Evolutionary conservation across 2,113 vertebrate species (phyloP).

Genomic region (Saiga tatarica): DNA sequence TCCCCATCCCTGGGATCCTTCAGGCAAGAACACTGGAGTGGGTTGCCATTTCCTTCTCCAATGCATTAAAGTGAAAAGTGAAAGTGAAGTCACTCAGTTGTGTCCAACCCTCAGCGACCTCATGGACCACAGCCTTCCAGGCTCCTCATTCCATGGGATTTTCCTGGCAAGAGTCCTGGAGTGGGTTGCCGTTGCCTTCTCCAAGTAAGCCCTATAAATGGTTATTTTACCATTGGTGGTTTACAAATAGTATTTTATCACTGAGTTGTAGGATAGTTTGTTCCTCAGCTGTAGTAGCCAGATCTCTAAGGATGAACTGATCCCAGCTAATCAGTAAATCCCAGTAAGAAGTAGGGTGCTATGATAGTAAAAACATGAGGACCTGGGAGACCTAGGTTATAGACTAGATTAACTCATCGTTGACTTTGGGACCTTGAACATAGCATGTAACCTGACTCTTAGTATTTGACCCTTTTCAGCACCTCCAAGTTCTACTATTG

Average conservation of each 20-base stretch:
- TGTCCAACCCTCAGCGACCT: too few relatives aligned
- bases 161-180: too few relatives aligned
- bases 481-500: not conserved
- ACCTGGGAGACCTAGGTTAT: not conserved
- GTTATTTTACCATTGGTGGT: not conserved
- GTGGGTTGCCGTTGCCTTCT: too few relatives aligned
- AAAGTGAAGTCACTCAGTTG: too few relatives aligned
- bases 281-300: not conserved
- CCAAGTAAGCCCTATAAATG: not conserved
- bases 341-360: not conserved
- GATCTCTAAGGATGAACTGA: not conserved
- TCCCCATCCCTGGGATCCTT: too few relatives aligned
- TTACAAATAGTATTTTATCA: not conserved
- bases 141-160: too few relatives aligned
- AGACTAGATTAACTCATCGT: not conserved
- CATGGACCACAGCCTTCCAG: too few relatives aligned
- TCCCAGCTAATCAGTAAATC: constrained; percentile 6
- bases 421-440: not conserved
- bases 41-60: too few relatives aligned
- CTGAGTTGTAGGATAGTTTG: not conserved
- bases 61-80: too few relatives aligned
- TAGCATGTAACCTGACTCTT: not conserved
- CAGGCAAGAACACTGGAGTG: too few relatives aligned
- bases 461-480: not conserved
- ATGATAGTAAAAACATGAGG: not conserved